Base-by-base conservation (phyloP, 1,140 invertebrate genomes). In the Monochamus saltuarius region DNA sequence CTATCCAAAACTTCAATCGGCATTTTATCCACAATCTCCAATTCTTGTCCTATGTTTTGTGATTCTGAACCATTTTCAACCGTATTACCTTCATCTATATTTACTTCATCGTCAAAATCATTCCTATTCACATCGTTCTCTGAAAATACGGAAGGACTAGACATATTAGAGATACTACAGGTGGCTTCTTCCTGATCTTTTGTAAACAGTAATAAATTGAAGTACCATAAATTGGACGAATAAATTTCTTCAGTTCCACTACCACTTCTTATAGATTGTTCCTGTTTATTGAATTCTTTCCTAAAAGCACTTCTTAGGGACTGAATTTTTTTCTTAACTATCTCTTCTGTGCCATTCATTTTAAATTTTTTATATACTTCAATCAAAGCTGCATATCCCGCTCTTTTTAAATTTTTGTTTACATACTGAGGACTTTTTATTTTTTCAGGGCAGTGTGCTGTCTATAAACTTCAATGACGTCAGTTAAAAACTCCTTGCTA, bases 381-480 rank as follows among this genome's bases (percentile, higher is more conserved):
- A 17, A 29, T 40, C 29, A 55, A 16, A 42, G 17, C 29, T 13
- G 22, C 7, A 11, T 55, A 29, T 13, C 37, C 37, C 29, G 17
- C 17, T 7, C 42, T 17, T 42, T 55, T 55, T 29, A 45, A 55
- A 16, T 45, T 55, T 55, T 22, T 38, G n/a, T 57, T 57, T 9
- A 7, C 37, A 35, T 57, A 57, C 29, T 47, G 35, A 14, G 17
- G 35, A 11, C 38, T 43, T 55, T 49, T 55, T 16, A 61, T 43
- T 53, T 54, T 55, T 43, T 43, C 19, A 55, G 46, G 16, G 47
- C 51, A 14, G 59, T 22, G 38, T 54, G 51, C 34, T n/a, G 29
- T 39, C 47, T 53, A 54, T 54, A 60, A 7, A 47, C 29, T 37
- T 54, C 50, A 17, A 54, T 53, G 47, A 61, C 54, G n/a, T 54